Evolutionary conservation across 2,888 invertebrate genomes (phyloP), one percentile per base, ranked within the genome.

Genomic region (Synanthedon myopaeformis): DNA sequence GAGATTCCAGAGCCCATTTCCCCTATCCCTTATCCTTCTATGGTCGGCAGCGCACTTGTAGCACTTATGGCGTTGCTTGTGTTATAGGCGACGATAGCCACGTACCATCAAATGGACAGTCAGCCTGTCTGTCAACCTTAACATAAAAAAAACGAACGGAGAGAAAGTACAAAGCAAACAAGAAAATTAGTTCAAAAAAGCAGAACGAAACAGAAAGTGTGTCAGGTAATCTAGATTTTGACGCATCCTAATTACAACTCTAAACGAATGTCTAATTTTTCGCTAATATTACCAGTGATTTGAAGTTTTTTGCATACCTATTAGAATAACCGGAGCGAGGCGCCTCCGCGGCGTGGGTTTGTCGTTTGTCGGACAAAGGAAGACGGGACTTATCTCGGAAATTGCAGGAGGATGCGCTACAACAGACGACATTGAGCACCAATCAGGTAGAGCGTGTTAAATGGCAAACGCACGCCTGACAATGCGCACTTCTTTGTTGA

Each of bases 371-470:
- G 58, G 61, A 57, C 66, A 66, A 63, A 83, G 86, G 86, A 86
- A 82, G 78, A 66, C 61, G 67, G 70, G 76, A 79, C 72, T 83
- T 82, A 79, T 77, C 77, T 81, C 72, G 72, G 78, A 79, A 73
- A 79, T 79, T 80, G 81, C 79, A 76, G 74, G 74, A 81, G 82
- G 82, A 84, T 82, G 81, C 73, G 72, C 71, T 60, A 63, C 67
- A 67, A 69, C 74, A 71, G 67, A 70, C 74, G 35, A 8, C 85
- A 85, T 85, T 86, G 86, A 85, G 78, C 74, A 67, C 66, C 83
- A 86, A 86, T 86, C 81, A 80, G 67, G 69, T 66, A 59, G 65
- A 66, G 55, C 63, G 55, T 63, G 61, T 52, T 65, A 70, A 72
- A 69, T 65, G 69, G 58, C 61, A 42, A 58, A 51, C 57, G 55